Base-by-base conservation (phyloP, 2,888 invertebrate species). In the Pseudococcus viburni region DNA sequence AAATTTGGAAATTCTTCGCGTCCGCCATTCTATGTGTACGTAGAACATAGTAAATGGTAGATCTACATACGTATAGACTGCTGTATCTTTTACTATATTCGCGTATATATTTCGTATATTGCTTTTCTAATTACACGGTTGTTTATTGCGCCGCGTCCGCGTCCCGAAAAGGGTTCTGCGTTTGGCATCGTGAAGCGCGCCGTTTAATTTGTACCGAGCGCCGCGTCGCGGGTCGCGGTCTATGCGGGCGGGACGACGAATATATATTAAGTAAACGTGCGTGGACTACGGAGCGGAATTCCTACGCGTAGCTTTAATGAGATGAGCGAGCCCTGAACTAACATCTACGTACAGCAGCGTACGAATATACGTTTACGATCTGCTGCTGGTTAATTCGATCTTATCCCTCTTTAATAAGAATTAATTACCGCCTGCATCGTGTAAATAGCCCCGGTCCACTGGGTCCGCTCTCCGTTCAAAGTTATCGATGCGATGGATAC, bases 391-490 rank as follows among this genome's bases (percentile, higher is more conserved):
- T 80, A 80, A 80, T 80, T 42, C 80, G 80, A 80, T 80, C 80
- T 80, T 80, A 80, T 80, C 42, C 80, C 80, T 42, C 80, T 73
- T 80, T 80, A 80, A 80, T 42, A 42, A 80, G 80, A 80, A 80
- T 80, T 80, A 42, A 80, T 80, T 80, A 80, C 80, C 80, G n/a
- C 42, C 68, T 22, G 68, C 68, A 33, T 73, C 68, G 80, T 80
- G 80, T 80, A 80, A 73, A 73, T 73, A 73, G 68, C 68, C 33
- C 68, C 12, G 15, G 68, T 12, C 55, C 15, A 55, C 55, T 55
- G 55, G 17, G 55, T 17, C 55, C 22, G 19, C 15, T 19, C 64
- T 59, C 17, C 22, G 64, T 8, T 64, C 19, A 73, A 73, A 73
- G 68, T 73, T 73, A 73, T 73, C 68, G 68, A 73, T 73, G 68